Percentiles rank a stretch among this genome's conserved stretches.
Evolutionary conservation across 2,888 invertebrate genomes (phyloP).

Genomic region (Erebia ligea): DNA sequence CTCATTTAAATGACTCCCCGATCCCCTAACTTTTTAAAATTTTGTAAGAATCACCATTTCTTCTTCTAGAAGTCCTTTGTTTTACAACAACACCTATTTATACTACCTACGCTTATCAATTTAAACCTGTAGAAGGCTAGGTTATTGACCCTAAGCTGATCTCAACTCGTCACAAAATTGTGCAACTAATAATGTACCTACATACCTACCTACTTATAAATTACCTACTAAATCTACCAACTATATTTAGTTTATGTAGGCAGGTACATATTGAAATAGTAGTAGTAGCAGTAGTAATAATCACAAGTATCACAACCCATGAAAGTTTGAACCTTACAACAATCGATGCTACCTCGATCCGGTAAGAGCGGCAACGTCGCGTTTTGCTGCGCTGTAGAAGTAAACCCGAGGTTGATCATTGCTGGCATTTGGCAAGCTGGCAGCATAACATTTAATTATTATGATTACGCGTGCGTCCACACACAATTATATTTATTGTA

Average conservation of each 20-base stretch:
- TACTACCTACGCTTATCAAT: neutral
- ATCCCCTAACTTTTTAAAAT: neutral
- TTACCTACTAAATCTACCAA: too few species aligned
- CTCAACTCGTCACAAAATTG: conserved; percentile 5
- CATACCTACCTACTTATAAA: too few species aligned
- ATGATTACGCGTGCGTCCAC: conserved; percentile 38
- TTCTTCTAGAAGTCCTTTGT: neutral
- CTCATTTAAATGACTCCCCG: too few species aligned
- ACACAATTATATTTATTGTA: conserved; percentile 36
- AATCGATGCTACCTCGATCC: conserved; percentile 33
- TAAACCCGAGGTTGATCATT: conserved; percentile 34
- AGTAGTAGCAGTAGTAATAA: conserved; percentile 16
- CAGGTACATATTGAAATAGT: neutral
- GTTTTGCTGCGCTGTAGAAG: conserved; percentile 32
- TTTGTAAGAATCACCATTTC: too few species aligned
- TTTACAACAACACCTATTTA: too few species aligned
- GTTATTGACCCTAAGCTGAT: conserved; percentile 5
- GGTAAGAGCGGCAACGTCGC: conserved; percentile 50
- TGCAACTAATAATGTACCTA: neutral
- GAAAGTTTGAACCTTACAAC: conserved; percentile 25
- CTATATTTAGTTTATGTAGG: neutral
- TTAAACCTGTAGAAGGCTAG: conserved; percentile 7
- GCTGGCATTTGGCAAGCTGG: conserved; percentile 38
- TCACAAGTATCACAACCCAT: conserved; percentile 28
- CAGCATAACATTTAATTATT: conserved; percentile 25